A percentile compares a stretch with the other conserved stretches of the same genome.
Conservation (phyloP, 2,888 invertebrate species). For the Disparrhopalites patrizii region DNA sequence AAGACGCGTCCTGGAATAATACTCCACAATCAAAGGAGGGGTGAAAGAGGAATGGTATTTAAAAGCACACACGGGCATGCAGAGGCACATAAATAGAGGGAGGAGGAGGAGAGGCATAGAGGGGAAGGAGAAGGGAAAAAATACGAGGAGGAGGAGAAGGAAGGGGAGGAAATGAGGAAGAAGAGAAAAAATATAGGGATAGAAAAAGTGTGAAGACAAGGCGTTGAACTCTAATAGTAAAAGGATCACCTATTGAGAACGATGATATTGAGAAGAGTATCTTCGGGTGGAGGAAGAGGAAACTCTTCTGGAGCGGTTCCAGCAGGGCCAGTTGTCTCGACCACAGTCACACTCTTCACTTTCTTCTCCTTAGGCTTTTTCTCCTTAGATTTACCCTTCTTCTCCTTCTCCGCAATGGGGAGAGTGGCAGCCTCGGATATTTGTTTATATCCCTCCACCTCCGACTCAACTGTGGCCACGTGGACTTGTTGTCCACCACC, state of each 20-base stretch:
- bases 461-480: conserved; percentile 83
- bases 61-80: no score
- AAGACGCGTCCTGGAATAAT: no score
- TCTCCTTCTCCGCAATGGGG: conserved; percentile 46
- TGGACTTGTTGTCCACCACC: conserved; percentile 64
- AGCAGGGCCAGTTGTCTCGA: conserved; percentile 35
- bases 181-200: background rate
- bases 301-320: conserved; percentile 47
- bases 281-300: conserved; percentile 49
- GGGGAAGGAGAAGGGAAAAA: background rate
- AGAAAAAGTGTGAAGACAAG: background rate
- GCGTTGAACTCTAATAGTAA: background rate
- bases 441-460: conserved; percentile 59
- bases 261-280: conserved; percentile 48
- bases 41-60: no score
- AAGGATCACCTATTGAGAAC: conserved; percentile 48
- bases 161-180: background rate
- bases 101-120: background rate
- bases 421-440: conserved; percentile 49
- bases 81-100: background rate
- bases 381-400: conserved; percentile 45
- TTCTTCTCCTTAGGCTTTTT: conserved; percentile 47
- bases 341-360: conserved; percentile 47
- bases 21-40: no score
- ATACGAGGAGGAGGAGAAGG: background rate